Conservation (phyloP, 2,797 vertebrate species). For the Pteronotus mesoamericanus region DNA sequence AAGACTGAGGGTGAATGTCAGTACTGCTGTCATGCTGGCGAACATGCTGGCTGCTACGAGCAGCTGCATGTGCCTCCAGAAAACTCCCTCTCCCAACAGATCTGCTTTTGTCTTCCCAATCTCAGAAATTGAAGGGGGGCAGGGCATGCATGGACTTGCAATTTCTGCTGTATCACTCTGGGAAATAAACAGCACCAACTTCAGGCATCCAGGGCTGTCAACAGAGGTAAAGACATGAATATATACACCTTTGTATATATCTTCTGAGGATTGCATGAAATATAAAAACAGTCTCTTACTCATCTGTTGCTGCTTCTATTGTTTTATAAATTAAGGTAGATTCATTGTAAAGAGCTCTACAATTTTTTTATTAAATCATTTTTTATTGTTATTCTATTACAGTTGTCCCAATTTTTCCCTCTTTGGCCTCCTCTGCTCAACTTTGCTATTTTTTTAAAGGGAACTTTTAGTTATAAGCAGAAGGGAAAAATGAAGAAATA, state of each 20-base stretch:
- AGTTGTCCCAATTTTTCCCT: too few relatives aligned
- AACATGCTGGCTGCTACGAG: background rate
- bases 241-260: background rate
- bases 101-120: slow-evolving; percentile 21
- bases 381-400: too few relatives aligned
- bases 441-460: background rate
- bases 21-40: background rate
- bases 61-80: background rate
- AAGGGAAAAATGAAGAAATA: background rate
- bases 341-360: background rate
- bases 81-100: slow-evolving; percentile 13
- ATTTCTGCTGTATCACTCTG: background rate
- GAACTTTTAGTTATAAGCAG: slow-evolving; percentile 40
- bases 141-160: background rate
- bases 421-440: too few relatives aligned
- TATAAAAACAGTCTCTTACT: background rate
- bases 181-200: background rate
- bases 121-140: background rate
- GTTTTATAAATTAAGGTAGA: background rate
- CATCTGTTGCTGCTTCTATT: background rate
- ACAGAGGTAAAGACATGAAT: background rate
- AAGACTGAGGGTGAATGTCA: background rate
- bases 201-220: background rate
- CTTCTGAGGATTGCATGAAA: background rate
- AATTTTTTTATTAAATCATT: background rate